Evolutionary conservation across 64 coral and sea anemone species (phyloP).

Genomic region (Montipora sp.): DNA sequence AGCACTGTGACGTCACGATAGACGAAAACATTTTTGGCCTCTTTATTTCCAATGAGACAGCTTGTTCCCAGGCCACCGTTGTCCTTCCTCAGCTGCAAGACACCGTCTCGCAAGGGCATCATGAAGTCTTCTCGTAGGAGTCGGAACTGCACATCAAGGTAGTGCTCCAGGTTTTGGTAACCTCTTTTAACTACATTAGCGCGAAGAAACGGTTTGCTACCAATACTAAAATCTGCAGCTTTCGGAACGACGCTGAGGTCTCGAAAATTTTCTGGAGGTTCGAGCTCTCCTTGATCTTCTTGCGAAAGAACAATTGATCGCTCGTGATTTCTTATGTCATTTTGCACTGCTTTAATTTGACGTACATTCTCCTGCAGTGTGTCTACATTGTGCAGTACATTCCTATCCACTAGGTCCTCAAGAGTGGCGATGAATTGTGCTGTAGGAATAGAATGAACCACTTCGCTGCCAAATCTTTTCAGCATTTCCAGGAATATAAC

Average conservation of each 20-base stretch:
- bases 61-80: background rate
- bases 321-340: background rate
- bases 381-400: background rate
- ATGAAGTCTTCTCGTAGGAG: constrained; percentile 89
- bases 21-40: constrained; percentile 19
- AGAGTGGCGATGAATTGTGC: background rate
- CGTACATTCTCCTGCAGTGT: background rate
- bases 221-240: constrained; percentile 25
- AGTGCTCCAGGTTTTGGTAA: constrained; percentile 73
- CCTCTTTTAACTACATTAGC: constrained; percentile 64
- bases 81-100: constrained; percentile 48
- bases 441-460: background rate
- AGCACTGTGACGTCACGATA: constrained; percentile 71
- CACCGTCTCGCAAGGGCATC: constrained; percentile 63
- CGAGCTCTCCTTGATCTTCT: background rate
- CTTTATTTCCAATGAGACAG: background rate
- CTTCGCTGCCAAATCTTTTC: constrained; percentile 14
- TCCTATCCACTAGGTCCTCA: background rate
- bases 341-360: background rate
- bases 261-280: constrained; percentile 77
- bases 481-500: background rate
- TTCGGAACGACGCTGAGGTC: constrained; percentile 58
- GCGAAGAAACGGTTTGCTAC: constrained; percentile 73
- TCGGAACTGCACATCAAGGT: constrained; percentile 94
- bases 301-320: background rate